Evolutionary conservation across 2,888 invertebrate genomes (phyloP).

Genomic region (Agonopterix alstromeriana): DNA sequence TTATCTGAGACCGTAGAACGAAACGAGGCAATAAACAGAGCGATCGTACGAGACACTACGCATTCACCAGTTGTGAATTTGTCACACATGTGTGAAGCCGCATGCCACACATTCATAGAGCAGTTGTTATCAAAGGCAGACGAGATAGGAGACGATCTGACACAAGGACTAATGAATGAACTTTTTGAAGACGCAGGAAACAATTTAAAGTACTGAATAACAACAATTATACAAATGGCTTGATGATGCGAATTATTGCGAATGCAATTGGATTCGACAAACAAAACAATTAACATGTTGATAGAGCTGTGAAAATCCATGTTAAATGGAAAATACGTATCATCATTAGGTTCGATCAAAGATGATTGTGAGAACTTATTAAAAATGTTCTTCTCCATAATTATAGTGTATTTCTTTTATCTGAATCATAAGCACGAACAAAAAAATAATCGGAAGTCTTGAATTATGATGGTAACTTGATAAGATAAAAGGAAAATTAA

Average conservation of each 20-base stretch:
- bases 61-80: conserved; percentile 22
- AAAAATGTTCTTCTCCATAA: too few species aligned
- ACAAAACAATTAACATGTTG: conserved; percentile 3
- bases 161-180: conserved; percentile 40
- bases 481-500: too few species aligned
- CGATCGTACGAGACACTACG: conserved; percentile 27
- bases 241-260: conserved; percentile 11
- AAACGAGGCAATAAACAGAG: conserved; percentile 13
- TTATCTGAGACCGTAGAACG: too few species aligned
- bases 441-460: too few species aligned
- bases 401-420: too few species aligned
- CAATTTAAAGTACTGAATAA: conserved; percentile 16
- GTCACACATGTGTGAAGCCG: conserved; percentile 9
- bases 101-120: conserved; percentile 15
- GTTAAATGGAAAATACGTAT: too few species aligned
- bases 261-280: conserved; percentile 14
- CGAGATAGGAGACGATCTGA: conserved; percentile 32
- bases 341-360: too few species aligned
- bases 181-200: conserved; percentile 23
- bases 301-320: too few species aligned
- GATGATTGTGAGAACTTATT: too few species aligned
- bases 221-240: conserved; percentile 11
- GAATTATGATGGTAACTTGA: too few species aligned
- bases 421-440: too few species aligned
- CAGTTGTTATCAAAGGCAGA: conserved; percentile 38